A percentile compares a stretch with the other conserved stretches of the same genome.
Evolutionary conservation across 2,797 vertebrate genomes (phyloP).

Genomic region (Sebastes diploproa): DNA sequence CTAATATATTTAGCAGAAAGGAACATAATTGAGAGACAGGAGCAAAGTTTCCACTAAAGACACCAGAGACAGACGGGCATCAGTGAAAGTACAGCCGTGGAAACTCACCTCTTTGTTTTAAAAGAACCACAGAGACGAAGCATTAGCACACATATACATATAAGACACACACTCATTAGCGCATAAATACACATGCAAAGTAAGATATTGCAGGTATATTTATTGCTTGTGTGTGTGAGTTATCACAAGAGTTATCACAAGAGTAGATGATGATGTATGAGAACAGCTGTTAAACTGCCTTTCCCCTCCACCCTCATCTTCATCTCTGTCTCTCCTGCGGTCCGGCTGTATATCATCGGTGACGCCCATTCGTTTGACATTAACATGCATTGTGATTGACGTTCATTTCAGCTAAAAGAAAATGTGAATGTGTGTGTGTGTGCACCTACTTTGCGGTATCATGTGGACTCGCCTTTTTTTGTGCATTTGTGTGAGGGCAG

Average conservation of each 20-base stretch:
- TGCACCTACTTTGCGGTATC: not conserved
- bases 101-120: constrained; percentile 50
- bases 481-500: constrained; percentile 34
- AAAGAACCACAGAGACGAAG: constrained; percentile 12
- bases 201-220: not conserved
- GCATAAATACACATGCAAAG: not conserved
- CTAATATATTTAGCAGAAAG: constrained; percentile 60
- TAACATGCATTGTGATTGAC: constrained; percentile 45
- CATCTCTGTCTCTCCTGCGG: not conserved
- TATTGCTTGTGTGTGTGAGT: not conserved
- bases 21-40: constrained; percentile 34
- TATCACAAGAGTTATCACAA: not conserved
- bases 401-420: constrained; percentile 25
- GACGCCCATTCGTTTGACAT: constrained; percentile 41
- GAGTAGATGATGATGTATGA: constrained; percentile 29
- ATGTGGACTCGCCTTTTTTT: constrained; percentile 14
- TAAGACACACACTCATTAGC: not conserved
- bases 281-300: constrained; percentile 37
- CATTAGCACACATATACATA: not conserved
- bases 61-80: constrained; percentile 24
- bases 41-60: constrained; percentile 40
- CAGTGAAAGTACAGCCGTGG: constrained; percentile 20
- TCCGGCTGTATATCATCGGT: constrained; percentile 32
- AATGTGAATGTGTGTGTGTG: not conserved
- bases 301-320: constrained; percentile 3